Conservation (phyloP, 2,888 invertebrate genomes). For the Chalcis sispes region DNA sequence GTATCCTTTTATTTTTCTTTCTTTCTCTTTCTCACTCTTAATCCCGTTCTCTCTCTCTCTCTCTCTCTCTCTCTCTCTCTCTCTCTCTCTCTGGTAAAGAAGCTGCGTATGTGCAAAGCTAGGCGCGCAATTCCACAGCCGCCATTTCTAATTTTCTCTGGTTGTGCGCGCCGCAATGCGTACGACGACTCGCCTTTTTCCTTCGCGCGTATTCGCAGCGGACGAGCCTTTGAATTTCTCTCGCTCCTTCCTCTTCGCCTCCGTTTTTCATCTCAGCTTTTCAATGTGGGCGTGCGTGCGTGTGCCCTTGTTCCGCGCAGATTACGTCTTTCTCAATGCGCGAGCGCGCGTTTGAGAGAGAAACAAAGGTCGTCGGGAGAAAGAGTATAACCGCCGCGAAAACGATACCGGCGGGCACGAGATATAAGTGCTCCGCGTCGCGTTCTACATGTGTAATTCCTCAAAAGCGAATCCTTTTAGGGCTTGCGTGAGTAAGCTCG, state of each 20-base stretch:
- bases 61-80: too few relatives aligned
- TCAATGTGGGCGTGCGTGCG: background rate
- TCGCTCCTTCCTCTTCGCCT: background rate
- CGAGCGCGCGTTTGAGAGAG: background rate
- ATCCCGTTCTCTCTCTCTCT: too few relatives aligned
- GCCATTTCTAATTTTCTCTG: conserved; percentile 50
- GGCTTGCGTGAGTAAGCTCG: background rate
- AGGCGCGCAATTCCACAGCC: conserved; percentile 37
- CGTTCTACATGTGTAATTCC: background rate
- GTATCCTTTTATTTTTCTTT: background rate
- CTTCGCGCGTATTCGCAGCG: too few relatives aligned
- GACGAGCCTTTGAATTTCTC: conserved; percentile 14
- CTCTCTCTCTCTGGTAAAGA: background rate
- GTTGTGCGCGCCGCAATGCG: background rate
- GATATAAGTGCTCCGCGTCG: too few relatives aligned
- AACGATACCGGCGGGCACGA: background rate
- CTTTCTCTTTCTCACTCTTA: too few relatives aligned
- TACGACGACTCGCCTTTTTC: too few relatives aligned
- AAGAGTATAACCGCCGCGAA: background rate
- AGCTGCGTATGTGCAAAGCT: background rate
- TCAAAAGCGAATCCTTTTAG: conserved; percentile 20
- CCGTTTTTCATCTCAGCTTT: background rate
- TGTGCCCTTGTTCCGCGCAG: conserved; percentile 27
- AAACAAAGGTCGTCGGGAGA: conserved; percentile 14
- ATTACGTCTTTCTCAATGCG: conserved; percentile 32